Conservation (phyloP, 2,113 vertebrate genomes). For the Lamprotornis superbus region DNA sequence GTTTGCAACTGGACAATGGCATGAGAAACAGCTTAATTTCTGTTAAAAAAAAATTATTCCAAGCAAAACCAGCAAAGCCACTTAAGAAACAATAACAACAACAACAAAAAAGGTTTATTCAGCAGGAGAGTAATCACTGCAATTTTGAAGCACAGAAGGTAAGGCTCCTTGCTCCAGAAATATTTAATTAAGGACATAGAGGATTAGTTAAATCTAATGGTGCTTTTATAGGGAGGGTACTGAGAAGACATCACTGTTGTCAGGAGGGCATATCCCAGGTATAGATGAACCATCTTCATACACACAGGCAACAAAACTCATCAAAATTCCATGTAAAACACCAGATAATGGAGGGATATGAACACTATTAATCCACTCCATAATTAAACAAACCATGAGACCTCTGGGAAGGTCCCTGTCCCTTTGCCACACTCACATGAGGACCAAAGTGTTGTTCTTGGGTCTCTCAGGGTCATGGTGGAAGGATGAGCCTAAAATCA, state of each 20-base stretch:
- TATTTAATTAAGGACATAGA: slow-evolving; percentile 54
- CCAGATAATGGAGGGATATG: rapidly evolving
- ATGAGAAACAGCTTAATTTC: slow-evolving; percentile 32
- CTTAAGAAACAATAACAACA: neutral
- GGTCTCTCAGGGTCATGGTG: neutral
- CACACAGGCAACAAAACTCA: neutral
- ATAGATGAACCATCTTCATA: neutral
- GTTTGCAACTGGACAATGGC: slow-evolving; percentile 42
- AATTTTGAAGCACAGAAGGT: slow-evolving; percentile 41
- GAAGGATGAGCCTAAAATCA: neutral
- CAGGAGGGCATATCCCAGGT: neutral
- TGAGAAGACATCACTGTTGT: neutral
- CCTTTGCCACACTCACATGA: neutral
- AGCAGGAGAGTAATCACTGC: slow-evolving; percentile 45
- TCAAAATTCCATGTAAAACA: neutral
- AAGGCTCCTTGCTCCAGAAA: slow-evolving; percentile 40
- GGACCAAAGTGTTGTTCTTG: neutral
- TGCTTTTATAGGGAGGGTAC: neutral
- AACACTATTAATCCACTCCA: neutral
- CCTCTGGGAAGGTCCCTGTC: neutral
- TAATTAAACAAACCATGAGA: neutral
- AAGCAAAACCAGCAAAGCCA: neutral
- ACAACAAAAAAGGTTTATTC: neutral
- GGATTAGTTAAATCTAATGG: slow-evolving; percentile 33
- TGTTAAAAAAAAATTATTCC: neutral